phyloP scores from a whole-genome alignment of 2,113 vertebrate species.

The Hylia prasina region DNA sequence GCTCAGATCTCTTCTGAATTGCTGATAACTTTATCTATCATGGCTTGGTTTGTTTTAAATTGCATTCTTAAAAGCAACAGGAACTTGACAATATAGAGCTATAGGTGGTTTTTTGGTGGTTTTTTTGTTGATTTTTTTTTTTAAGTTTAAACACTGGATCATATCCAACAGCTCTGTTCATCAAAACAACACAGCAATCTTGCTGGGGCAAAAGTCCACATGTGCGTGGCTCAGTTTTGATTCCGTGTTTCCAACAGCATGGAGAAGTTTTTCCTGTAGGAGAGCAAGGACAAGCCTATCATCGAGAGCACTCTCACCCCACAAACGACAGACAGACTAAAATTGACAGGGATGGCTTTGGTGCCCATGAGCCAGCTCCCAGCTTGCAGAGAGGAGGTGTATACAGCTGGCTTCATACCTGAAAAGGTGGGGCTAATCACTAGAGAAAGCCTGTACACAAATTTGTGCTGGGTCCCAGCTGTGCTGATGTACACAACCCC shows the following conservation, averaged over 20 bases:
- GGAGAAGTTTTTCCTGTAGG: background rate
- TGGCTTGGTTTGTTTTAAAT: background rate
- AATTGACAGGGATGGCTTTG: background rate
- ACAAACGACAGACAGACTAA: background rate
- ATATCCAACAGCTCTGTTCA: background rate
- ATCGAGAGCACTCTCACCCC: background rate
- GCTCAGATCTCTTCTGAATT: background rate
- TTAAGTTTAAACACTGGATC: background rate
- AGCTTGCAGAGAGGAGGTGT: background rate
- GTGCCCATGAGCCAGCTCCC: background rate
- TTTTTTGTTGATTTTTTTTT: too few relatives aligned
- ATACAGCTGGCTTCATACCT: background rate
- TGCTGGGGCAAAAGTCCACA: background rate
- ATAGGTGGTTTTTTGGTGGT: background rate
- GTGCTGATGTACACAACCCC: background rate
- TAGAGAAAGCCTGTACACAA: background rate
- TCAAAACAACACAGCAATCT: background rate
- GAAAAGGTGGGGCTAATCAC: background rate
- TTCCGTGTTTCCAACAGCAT: fast-evolving
- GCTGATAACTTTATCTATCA: background rate
- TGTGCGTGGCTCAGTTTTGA: background rate
- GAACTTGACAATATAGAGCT: background rate
- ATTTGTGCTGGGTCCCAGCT: background rate
- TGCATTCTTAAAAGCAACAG: background rate
- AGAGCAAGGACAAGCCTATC: background rate